Base-by-base conservation (phyloP, 2,888 invertebrate genomes). In the Andrena marginata region DNA sequence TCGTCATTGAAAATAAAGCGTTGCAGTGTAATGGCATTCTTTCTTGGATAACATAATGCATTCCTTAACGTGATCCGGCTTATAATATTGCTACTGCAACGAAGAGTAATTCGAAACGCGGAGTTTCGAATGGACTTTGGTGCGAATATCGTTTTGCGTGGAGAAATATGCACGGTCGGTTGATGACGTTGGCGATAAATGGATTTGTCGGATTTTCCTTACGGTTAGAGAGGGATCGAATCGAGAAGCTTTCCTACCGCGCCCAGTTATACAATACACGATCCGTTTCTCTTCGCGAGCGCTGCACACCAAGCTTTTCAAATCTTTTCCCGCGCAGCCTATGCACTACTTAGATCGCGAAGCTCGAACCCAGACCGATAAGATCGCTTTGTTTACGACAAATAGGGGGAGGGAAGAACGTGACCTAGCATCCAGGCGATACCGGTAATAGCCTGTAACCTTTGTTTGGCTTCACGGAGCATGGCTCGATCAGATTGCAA, bases 401-500 rank as follows among this genome's bases (percentile, higher is more conserved):
- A 80, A 74, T 54, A 63, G 42, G 59, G 78, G 68, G 49, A 56
- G 60, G 59, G 64, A 33, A 49, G 76, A 81, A 76, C 76, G 85
- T 78, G 80, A 67, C 42, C 56, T 16, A 42, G 70, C 81, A 68
- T 73, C 72, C 56, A 56, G 63, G 31, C 59, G 60, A 76, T 68
- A 73, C 59, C 78, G 76, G 49, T 85, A 78, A 79, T 77, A 69
- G 63, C 72, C 20, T 23, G 76, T 65, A 80, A 78, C 64, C 77
- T 84, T 82, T 84, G 83, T 82, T 84, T 75, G 71, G 23, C 69
- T 70, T 65, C 65, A 16, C 35, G 77, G 31, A 33, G 69, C 71
- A 68, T 33, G 59, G 23, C 33, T 29, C 82, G 83, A 82, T 82
- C 77, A 13, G 71, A 82, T 84, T 33, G 77, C 68, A 82, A 75